phyloP scores from a whole-genome alignment of 2,797 vertebrate species.

The Tolypeutes matacus region DNA sequence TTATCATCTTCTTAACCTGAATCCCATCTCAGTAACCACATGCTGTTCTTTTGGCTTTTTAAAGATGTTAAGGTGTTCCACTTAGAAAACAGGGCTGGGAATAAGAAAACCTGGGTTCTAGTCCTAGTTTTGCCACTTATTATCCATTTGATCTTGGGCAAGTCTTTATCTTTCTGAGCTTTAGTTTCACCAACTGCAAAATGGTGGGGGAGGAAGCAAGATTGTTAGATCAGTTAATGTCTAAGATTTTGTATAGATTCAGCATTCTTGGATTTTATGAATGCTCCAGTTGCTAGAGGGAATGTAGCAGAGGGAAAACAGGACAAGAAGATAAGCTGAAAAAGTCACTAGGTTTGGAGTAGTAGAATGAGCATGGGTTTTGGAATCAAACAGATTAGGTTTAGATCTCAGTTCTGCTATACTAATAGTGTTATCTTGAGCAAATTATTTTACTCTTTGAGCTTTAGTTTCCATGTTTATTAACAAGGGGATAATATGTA shows the following conservation, averaged over 20 bases:
- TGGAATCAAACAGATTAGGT: background rate
- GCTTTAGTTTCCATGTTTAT: conserved; percentile 31
- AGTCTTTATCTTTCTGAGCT: conserved; percentile 57
- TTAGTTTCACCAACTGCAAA: conserved; percentile 42
- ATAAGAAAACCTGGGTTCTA: conserved; percentile 30
- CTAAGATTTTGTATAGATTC: background rate
- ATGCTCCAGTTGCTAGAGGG: background rate
- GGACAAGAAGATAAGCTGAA: conserved; percentile 20
- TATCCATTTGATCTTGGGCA: background rate
- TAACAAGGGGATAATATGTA: background rate
- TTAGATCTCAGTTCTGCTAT: background rate
- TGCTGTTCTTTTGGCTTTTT: background rate
- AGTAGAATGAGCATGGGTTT: conserved; percentile 19
- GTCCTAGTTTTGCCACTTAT: conserved; percentile 32
- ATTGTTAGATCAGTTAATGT: background rate
- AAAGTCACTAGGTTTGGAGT: conserved; percentile 17
- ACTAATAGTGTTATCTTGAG: conserved; percentile 32
- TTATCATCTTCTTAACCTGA: conserved; percentile 15
- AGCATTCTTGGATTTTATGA: conserved; percentile 53
- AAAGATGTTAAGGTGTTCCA: background rate
- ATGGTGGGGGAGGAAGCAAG: background rate
- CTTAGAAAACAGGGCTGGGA: conserved; percentile 6
- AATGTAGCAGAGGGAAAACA: conserved; percentile 17
- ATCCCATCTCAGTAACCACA: conserved; percentile 13
- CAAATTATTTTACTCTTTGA: conserved; percentile 13